Conservation (phyloP, 2,113 vertebrate species). For the Carassius carassius region DNA sequence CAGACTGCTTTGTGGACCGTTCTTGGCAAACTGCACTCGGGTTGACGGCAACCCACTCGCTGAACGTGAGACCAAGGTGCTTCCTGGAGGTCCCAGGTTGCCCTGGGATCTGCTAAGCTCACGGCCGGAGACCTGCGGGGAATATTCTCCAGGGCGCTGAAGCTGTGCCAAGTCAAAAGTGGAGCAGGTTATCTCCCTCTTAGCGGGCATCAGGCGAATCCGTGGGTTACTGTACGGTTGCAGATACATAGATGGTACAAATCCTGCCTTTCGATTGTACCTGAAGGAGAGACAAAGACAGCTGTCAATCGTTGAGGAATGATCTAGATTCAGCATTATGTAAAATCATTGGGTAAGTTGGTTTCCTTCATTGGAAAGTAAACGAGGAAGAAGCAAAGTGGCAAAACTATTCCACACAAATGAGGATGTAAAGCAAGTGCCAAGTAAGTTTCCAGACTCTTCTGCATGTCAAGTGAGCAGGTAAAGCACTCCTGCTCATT, state of each 20-base stretch:
- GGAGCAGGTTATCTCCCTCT: background rate
- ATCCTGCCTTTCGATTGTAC: slow-evolving; percentile 73
- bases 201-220: slow-evolving; percentile 55
- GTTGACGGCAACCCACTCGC: slow-evolving; percentile 47
- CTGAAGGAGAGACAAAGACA: slow-evolving; percentile 65
- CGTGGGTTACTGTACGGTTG: slow-evolving; percentile 77
- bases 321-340: background rate
- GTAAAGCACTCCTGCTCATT: background rate
- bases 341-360: background rate
- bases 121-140: slow-evolving; percentile 20
- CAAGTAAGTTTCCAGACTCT: background rate
- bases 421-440: background rate
- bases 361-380: background rate
- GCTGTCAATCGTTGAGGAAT: background rate
- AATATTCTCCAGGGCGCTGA: background rate
- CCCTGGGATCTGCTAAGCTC: slow-evolving; percentile 63
- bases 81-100: slow-evolving; percentile 51
- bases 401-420: background rate
- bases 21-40: slow-evolving; percentile 55
- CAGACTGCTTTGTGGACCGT: background rate
- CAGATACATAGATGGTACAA: slow-evolving; percentile 82
- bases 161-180: slow-evolving; percentile 44
- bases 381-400: background rate
- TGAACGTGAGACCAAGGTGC: slow-evolving; percentile 56
- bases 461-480: no score